Percentiles rank a stretch among this genome's conserved stretches.
Evolutionary conservation across 1,140 invertebrate genomes (phyloP).

Genomic region (Chironomus tepperi): DNA sequence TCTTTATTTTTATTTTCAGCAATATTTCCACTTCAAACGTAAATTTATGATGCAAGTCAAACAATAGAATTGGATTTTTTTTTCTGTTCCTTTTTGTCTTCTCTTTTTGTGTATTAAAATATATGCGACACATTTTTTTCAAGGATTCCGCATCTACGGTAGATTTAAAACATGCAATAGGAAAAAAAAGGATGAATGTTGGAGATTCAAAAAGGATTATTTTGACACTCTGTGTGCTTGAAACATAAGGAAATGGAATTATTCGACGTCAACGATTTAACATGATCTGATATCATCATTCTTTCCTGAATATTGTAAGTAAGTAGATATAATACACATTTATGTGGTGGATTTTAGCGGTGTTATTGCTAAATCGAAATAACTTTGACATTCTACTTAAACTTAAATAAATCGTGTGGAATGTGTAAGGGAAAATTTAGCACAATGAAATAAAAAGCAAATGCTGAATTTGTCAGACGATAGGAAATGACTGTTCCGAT

Average conservation of each 20-base stretch:
- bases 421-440: too few relatives aligned
- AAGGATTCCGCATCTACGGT: neutral
- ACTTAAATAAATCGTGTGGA: too few relatives aligned
- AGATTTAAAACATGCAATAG: neutral
- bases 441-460: too few relatives aligned
- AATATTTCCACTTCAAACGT: slow-evolving; percentile 6
- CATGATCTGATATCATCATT: slow-evolving; percentile 13
- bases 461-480: too few relatives aligned
- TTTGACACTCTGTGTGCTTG: neutral
- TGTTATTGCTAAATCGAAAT: too few relatives aligned
- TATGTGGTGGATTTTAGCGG: too few relatives aligned
- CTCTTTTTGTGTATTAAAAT: neutral
- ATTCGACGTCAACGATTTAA: slow-evolving; percentile 8
- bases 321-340: too few relatives aligned
- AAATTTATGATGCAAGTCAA: slow-evolving; percentile 13
- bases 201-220: slow-evolving; percentile 5
- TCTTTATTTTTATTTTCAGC: neutral
- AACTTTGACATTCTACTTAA: too few relatives aligned
- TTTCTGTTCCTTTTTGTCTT: too few relatives aligned
- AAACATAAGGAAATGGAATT: neutral
- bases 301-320: neutral
- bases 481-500: too few relatives aligned
- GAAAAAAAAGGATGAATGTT: too few relatives aligned
- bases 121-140: neutral
- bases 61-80: neutral